These are phyloP conservation scores for Tragopan temminckii DNA, from an alignment of 2,797 vertebrate species.

Conservation along the genomic window DNA sequence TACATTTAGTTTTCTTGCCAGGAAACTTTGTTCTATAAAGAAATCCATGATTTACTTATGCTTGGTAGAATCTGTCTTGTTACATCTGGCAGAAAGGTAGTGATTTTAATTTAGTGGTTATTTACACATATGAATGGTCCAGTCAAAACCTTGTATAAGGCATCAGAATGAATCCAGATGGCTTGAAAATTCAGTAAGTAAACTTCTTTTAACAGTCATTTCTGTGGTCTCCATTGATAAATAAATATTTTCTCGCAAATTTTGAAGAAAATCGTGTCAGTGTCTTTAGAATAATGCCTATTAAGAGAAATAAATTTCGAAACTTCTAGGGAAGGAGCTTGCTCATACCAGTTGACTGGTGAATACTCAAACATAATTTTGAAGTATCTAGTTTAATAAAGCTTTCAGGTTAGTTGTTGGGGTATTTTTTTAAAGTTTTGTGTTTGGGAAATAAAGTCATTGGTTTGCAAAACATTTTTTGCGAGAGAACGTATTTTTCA, in stretches of 20 bases:
- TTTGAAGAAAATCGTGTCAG: not conserved
- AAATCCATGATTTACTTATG: not conserved
- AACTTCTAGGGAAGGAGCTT: not conserved
- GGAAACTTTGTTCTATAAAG: not conserved
- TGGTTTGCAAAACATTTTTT: not conserved
- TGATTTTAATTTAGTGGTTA: not conserved
- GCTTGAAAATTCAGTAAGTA: not conserved
- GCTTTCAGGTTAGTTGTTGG: not conserved
- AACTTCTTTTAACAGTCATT: not conserved
- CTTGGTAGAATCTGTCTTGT: not conserved
- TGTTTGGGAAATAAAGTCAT: not conserved
- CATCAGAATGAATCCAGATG: accelerated
- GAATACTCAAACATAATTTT: not conserved
- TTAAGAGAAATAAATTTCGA: not conserved
- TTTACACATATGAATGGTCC: not conserved
- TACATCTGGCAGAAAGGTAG: not conserved
- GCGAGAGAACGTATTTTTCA: not conserved
- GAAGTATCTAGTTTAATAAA: not conserved
- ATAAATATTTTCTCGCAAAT: not conserved
- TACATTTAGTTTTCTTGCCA: not conserved
- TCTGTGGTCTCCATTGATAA: not conserved
- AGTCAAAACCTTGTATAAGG: not conserved
- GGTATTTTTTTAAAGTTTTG: not conserved
- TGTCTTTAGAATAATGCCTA: not conserved
- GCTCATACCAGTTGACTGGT: not conserved